phyloP scores from a whole-genome alignment of 2,888 invertebrate species.

The Mellilla xanthometata region DNA sequence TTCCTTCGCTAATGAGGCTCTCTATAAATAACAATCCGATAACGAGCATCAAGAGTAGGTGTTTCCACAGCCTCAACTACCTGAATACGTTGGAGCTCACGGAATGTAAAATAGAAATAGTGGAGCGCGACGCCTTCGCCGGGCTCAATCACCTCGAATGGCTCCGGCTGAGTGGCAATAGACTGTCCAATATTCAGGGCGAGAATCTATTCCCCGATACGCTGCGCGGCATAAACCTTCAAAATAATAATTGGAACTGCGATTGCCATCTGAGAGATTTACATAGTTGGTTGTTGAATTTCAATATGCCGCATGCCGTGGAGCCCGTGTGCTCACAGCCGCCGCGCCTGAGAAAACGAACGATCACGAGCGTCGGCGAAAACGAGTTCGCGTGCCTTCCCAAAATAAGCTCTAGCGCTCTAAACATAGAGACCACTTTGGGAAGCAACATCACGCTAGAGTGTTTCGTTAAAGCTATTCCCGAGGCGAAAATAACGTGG shows the following conservation, averaged over 20 bases:
- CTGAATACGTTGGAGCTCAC: slow-evolving; percentile 91
- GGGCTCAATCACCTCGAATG: slow-evolving; percentile 92
- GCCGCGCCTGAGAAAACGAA: slow-evolving; percentile 84
- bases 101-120: slow-evolving; percentile 88
- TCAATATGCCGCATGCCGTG: slow-evolving; percentile 89
- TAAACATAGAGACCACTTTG: slow-evolving; percentile 89
- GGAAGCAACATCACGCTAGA: slow-evolving; percentile 91
- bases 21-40: slow-evolving; percentile 92
- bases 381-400: slow-evolving; percentile 92
- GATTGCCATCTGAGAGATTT: slow-evolving; percentile 91
- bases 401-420: slow-evolving; percentile 88
- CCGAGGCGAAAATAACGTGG: slow-evolving; percentile 92
- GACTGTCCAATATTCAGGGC: slow-evolving; percentile 87
- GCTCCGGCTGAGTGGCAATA: slow-evolving; percentile 92
- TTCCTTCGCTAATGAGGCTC: slow-evolving; percentile 91
- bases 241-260: slow-evolving; percentile 95
- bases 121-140: slow-evolving; percentile 91
- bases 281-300: slow-evolving; percentile 89
- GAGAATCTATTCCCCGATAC: slow-evolving; percentile 88
- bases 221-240: slow-evolving; percentile 90
- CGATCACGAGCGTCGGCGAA: slow-evolving; percentile 85
- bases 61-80: slow-evolving; percentile 89
- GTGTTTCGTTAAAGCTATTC: slow-evolving; percentile 91
- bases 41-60: slow-evolving; percentile 85
- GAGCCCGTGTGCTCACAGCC: slow-evolving; percentile 91